Evolutionary conservation across 2,113 vertebrate species (phyloP).

Genomic region (Xerus inauris): DNA sequence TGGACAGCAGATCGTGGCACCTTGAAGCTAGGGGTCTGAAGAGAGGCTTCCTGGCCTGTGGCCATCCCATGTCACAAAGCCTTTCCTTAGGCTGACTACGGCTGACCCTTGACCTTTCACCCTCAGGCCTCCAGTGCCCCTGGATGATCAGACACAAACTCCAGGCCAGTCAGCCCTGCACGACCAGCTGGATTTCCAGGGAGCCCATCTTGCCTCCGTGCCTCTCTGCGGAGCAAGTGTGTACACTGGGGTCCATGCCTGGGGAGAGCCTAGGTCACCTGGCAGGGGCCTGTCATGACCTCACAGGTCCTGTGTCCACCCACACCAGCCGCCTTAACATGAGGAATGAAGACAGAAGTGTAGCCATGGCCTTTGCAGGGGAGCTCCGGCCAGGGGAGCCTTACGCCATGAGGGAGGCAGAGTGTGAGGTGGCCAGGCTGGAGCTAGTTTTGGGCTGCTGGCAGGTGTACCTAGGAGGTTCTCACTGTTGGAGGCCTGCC

Average conservation of each 20-base stretch:
- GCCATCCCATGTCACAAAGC: neutral
- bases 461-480: neutral
- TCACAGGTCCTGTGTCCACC: too few relatives aligned
- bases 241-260: neutral
- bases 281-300: neutral
- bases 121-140: neutral
- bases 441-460: neutral
- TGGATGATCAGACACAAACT: neutral
- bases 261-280: neutral
- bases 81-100: neutral
- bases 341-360: neutral
- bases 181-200: neutral
- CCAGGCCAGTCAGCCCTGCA: neutral
- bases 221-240: neutral
- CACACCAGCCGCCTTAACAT: too few relatives aligned
- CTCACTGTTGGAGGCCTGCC: neutral
- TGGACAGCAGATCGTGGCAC: fast-evolving
- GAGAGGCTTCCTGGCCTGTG: too few relatives aligned
- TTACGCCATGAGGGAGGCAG: fast-evolving
- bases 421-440: neutral
- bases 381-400: too few relatives aligned
- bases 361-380: neutral
- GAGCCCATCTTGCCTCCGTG: neutral
- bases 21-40: fast-evolving
- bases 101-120: neutral